Evolutionary conservation across 2,113 vertebrate genomes (phyloP), one percentile per base, ranked within the genome.

Genomic region (Heterocephalus glaber): DNA sequence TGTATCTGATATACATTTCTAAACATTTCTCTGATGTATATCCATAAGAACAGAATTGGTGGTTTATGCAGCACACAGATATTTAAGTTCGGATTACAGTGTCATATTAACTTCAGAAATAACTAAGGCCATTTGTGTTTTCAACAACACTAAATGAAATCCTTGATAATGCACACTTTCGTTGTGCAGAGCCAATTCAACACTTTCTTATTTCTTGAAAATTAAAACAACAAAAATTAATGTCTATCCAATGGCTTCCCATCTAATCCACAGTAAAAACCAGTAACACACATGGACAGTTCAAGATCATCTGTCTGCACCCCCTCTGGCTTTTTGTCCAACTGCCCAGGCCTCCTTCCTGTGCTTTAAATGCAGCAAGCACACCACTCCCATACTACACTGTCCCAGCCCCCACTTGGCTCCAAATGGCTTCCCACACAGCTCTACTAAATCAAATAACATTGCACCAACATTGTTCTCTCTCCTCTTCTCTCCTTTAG

Each of bases 321-420:
- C 4, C 4, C 10, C 7, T 13, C 77, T 24, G 10, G 6, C 49
- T 28, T 70, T 7, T 26, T 77, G 70, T 65, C 5, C 20, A 49
- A 10, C 33, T 19, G 11, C n/a, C 28, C 3, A 54, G 17, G 2
- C 17, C 26, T 56, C 14, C 14, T 5, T 56, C 1, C 26, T 41
- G 9, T 87, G n/a, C 5, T 58, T 72, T 41, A 30, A 49, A 79
- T 12, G 19, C 33, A 30, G 38, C 16, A n/a, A 84, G 20, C 22
- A 30, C 2, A 20, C 9, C 16, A 8, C 0, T 24, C 41, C 22
- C 11, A 54, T 14, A 28, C 12, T 17, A 1, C 19, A 11, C 7
- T n/a, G 6, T 11, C 16, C 3, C 11, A 4, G 66, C 35, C 20
- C 38, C 5, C 13, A 17, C 13, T 8, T 17, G n/a, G 14, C 38